Evolutionary conservation across 1,140 invertebrate genomes (phyloP).

Genomic region (Holotrichia oblita): DNA sequence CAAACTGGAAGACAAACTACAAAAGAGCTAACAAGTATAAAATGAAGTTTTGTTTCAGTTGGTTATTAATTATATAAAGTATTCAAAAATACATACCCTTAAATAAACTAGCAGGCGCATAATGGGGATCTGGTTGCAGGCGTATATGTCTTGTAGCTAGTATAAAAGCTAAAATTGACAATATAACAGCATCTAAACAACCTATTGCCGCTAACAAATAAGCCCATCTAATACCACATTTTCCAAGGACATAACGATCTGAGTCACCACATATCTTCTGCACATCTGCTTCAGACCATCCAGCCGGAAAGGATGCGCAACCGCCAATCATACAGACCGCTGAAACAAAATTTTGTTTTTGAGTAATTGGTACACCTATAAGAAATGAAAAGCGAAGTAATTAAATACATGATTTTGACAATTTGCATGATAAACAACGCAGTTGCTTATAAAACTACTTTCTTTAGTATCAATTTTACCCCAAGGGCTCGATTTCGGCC

Average conservation of each 20-base stretch:
- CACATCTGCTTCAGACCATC: conserved; percentile 88
- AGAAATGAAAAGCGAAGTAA: no score
- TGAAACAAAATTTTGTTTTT: conserved; percentile 61
- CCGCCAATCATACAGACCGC: conserved; percentile 84
- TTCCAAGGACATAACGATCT: conserved; percentile 77
- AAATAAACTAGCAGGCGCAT: conserved; percentile 66
- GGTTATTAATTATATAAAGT: no score
- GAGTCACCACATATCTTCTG: conserved; percentile 87
- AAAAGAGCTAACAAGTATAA: no score
- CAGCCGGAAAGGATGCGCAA: conserved; percentile 90
- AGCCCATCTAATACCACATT: conserved; percentile 94
- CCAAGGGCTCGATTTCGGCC: no score
- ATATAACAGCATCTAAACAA: conserved; percentile 88
- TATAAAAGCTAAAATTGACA: conserved; percentile 93
- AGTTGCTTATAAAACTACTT: no score
- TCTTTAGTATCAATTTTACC: no score
- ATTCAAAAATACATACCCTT: conserved; percentile 64
- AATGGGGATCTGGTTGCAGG: conserved; percentile 83
- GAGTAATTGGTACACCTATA: neutral
- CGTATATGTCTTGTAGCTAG: conserved; percentile 88
- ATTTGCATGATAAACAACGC: no score
- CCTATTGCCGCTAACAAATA: conserved; percentile 93
- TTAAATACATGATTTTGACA: no score
- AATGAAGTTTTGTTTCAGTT: neutral
- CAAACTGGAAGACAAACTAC: no score